Evolutionary conservation across 2,113 vertebrate genomes (phyloP), one percentile per base, ranked within the genome.

Genomic region (Cheirogaleus medius): DNA sequence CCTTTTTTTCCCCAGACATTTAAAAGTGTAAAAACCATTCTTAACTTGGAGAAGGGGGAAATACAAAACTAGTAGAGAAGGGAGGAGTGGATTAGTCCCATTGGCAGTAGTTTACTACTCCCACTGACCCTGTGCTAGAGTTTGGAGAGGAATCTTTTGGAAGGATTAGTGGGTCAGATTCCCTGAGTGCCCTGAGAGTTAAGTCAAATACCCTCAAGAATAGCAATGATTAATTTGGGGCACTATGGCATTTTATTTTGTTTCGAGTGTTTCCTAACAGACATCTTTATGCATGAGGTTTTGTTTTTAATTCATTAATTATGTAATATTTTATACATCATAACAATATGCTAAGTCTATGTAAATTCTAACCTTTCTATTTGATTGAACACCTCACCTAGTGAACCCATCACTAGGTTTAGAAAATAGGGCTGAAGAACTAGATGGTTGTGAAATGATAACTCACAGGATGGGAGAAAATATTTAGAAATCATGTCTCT

Each of bases 201-300:
- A 66, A 47, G 11, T 96, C 85, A 77, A 92, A 86, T 76, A 66
- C 15, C 52, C 52, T 93, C 42, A 95, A 93, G 52, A 93, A 69
- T 52, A 90, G n/a, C 44, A 86, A 89, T 82, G 76, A 85, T 13
- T 93, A 82, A 47, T 37, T 87, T 94, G 1, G 27, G 47, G 37
- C 12, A 68, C 27, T 73, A 12, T 37, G 44, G 21, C 34, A 3
- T 93, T 96, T 94, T 69, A 8, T 97, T 87, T 92, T 83, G 56
- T 39, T 49, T 95, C 90, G 60, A 86, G 4, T 93, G 39, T 54
- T 91, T 91, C 34, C 49, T 88, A 58, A 82, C 3, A 76, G 42
- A 77, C 13, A 66, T 92, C 15, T 90, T 95, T 74, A 89, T 91
- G 29, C 54, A 37, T 82, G 44, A 94, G 9, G 37, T 56, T 88